Conservation (phyloP, 2,797 vertebrate genomes). For the Falco novaeseelandiae region DNA sequence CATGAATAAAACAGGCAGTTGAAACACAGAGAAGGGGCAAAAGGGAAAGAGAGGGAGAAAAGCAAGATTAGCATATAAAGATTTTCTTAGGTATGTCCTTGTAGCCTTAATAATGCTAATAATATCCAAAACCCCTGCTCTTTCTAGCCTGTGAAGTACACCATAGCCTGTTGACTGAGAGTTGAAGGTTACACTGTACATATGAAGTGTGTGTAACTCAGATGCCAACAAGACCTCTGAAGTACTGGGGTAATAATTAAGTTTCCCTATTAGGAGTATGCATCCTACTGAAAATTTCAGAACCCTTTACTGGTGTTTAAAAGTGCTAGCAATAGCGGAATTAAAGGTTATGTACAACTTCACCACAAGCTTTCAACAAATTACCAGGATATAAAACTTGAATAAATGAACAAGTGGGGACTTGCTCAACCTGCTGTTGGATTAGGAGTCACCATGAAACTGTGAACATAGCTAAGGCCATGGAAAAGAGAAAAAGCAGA, state of each 20-base stretch:
- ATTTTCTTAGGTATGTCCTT: neutral
- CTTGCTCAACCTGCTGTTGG: neutral
- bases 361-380: slow-evolving; percentile 86
- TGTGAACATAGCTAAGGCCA: neutral
- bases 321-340: slow-evolving; percentile 92
- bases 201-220: slow-evolving; percentile 54
- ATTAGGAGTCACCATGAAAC: neutral
- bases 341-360: slow-evolving; percentile 91
- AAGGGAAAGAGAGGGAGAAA: neutral
- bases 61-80: neutral
- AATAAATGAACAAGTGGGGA: slow-evolving; percentile 47
- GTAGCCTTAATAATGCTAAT: slow-evolving; percentile 13
- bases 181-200: slow-evolving; percentile 51
- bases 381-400: slow-evolving; percentile 69
- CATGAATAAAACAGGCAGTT: neutral
- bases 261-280: slow-evolving; percentile 50
- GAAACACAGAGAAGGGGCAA: neutral
- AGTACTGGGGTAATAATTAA: slow-evolving; percentile 73
- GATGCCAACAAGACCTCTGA: slow-evolving; percentile 43
- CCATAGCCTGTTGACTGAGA: slow-evolving; percentile 32
- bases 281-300: slow-evolving; percentile 68
- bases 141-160: neutral
- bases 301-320: slow-evolving; percentile 78
- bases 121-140: neutral
- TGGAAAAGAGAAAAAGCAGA: neutral